Conservation (phyloP, 2,888 invertebrate genomes). For the Polydrusus tereticollis region DNA sequence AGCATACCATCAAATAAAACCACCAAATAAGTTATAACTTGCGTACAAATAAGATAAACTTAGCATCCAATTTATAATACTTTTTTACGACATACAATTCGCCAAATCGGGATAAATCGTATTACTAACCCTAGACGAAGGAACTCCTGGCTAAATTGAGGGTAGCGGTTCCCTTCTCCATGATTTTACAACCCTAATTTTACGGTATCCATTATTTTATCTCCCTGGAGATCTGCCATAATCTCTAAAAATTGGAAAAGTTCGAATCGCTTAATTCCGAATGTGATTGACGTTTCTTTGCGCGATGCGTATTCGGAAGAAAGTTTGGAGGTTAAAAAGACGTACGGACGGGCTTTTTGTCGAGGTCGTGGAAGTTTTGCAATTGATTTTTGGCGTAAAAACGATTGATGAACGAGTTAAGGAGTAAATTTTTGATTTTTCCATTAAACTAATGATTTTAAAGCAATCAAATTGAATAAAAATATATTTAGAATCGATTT, state of each 20-base stretch:
- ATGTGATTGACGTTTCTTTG: slow-evolving; percentile 39
- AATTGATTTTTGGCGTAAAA: slow-evolving; percentile 18
- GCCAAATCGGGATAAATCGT: slow-evolving; percentile 43
- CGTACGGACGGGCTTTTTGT: slow-evolving; percentile 15
- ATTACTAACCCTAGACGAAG: slow-evolving; percentile 41
- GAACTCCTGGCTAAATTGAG: slow-evolving; percentile 28
- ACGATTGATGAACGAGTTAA: background rate
- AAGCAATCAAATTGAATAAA: background rate
- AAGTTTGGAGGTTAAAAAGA: slow-evolving; percentile 24
- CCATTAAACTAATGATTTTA: background rate
- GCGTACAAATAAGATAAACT: slow-evolving; percentile 43
- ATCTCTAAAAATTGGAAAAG: slow-evolving; percentile 50
- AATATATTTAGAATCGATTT: no score
- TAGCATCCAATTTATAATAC: slow-evolving; percentile 41
- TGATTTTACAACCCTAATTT: slow-evolving; percentile 47
- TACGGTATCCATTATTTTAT: slow-evolving; percentile 43
- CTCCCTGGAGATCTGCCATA: slow-evolving; percentile 40
- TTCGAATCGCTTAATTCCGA: slow-evolving; percentile 43
- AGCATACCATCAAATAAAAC: no score
- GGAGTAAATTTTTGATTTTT: slow-evolving; percentile 1
- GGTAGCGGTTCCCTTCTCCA: slow-evolving; percentile 33
- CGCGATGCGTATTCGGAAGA: background rate
- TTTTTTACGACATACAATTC: slow-evolving; percentile 43
- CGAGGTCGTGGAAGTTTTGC: slow-evolving; percentile 13
- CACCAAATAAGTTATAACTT: background rate